Conservation (phyloP, 2,113 vertebrate genomes). For the Saguinus midas region DNA sequence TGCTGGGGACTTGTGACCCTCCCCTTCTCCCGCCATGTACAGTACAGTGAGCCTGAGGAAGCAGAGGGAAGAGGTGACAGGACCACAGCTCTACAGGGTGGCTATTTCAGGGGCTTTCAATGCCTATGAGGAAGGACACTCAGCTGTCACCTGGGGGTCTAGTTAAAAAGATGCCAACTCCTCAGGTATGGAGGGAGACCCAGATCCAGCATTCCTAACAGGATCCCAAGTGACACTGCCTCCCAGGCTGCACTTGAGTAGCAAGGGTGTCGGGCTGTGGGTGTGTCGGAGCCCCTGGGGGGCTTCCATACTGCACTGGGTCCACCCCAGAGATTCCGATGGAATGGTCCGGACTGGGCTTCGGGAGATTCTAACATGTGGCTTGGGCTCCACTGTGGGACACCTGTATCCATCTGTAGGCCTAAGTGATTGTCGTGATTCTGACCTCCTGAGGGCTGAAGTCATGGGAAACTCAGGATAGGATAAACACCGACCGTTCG, state of each 20-base stretch:
- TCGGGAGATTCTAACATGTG: background rate
- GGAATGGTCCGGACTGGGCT: background rate
- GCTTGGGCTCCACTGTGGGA: background rate
- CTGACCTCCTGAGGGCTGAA: background rate
- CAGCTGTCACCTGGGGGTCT: too few relatives aligned
- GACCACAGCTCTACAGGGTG: fast-evolving
- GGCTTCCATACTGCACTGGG: fast-evolving
- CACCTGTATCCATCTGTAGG: background rate
- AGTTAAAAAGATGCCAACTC: background rate
- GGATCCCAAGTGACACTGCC: background rate
- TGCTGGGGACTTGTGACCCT: background rate
- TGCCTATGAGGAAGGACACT: background rate
- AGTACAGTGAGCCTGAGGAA: background rate
- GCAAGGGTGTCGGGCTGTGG: background rate
- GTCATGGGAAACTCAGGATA: fast-evolving
- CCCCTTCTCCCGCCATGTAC: fast-evolving
- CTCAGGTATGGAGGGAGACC: background rate
- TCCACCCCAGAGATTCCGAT: too few relatives aligned
- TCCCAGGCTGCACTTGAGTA: background rate
- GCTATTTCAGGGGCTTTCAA: background rate
- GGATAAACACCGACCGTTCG: background rate
- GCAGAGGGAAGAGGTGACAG: background rate
- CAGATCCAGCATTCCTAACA: background rate
- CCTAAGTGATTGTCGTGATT: fast-evolving
- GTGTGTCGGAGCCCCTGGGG: background rate